Evolutionary conservation across 2,113 vertebrate genomes (phyloP), one percentile per base, ranked within the genome.

Genomic region (Marmota monax): DNA sequence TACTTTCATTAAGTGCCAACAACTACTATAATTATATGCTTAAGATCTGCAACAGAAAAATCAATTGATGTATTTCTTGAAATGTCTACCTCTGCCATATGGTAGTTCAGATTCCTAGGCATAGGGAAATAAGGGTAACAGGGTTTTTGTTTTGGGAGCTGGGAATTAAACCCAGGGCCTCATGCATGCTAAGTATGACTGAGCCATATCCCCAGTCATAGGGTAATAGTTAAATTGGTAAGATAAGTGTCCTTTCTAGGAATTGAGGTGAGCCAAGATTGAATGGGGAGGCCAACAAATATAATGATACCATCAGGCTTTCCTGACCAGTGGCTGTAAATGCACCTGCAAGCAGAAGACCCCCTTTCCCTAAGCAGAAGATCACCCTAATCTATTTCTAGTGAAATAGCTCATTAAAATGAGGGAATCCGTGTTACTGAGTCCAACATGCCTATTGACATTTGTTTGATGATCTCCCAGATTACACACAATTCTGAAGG

Each of bases 381-480:
- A 1, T 10, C 27, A 27, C 83, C 56, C 3, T 65, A 34, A 29
- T 56, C 76, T 17, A 6, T 58, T 65, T 45, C 78, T 69, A 39
- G 20, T 16, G 18, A 61, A 69, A 45, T 4, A 13, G 22, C 37
- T 92, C 18, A 18, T 20, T 7, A 20, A 56, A 69, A 37, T 42
- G n/a, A 84, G 37, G 51, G n/a, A 65, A 32, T 37, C 14, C 13
- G 5, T 18, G 8, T 17, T 20, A 29, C 79, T 9, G 29, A 29
- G 13, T 65, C 87, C 16, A 13, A 61, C 7, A 39, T 11, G 14
- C 34, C 69, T 74, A 34, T 32, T 76, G 87, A 84, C 84, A 80
- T 90, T 77, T 86, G 37, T 92, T 78, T 87, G 53, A 94, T 84
- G 70, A 77, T 92, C 82, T 78, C 80, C 29, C 45, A 92, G 37